phyloP scores from a whole-genome alignment of 1,140 invertebrate species.

The Euura saliciscinereae region DNA sequence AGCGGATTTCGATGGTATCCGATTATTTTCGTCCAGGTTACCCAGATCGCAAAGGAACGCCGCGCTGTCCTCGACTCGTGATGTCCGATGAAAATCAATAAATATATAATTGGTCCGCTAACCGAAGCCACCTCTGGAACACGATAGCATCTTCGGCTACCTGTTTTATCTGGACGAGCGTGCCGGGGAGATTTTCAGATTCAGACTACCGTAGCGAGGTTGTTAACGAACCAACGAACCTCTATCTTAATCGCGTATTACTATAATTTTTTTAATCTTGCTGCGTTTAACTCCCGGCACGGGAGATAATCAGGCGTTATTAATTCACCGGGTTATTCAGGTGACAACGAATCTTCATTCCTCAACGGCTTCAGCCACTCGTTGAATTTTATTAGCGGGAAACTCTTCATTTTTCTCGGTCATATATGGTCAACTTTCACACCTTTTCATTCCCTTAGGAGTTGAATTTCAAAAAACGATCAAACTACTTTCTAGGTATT shows the following conservation, averaged over 20 bases:
- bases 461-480: no score
- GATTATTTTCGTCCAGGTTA: no score
- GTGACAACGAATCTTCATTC: no score
- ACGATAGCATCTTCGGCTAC: background rate
- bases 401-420: no score
- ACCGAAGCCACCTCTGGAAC: slow-evolving; percentile 1
- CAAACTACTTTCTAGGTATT: no score
- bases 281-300: background rate
- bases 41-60: background rate
- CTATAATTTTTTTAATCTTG: background rate
- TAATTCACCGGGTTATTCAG: background rate
- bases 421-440: no score
- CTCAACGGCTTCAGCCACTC: no score
- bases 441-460: no score
- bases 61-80: background rate
- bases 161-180: slow-evolving; percentile 1
- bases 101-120: slow-evolving; percentile 7
- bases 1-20: no score
- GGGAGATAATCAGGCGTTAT: slow-evolving; percentile 1
- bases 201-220: background rate
- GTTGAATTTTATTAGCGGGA: no score
- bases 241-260: background rate
- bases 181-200: background rate
- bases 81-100: slow-evolving; percentile 5
- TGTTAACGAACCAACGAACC: background rate